Conservation (phyloP, 2,797 vertebrate genomes). For the Tokudaia tokunoshimensis region DNA sequence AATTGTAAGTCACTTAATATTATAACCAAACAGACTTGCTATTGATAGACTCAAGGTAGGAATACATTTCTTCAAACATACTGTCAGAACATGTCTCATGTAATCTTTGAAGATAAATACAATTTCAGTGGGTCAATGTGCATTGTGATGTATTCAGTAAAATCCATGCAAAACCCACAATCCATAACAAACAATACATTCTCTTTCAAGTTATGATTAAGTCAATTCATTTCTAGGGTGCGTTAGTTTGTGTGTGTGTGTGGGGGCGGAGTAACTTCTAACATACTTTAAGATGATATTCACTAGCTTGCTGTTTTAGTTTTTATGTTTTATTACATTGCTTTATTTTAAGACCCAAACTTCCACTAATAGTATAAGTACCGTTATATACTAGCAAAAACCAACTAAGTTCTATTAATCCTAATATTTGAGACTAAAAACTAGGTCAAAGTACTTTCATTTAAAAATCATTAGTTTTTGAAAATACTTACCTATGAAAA, state of each 20-base stretch:
- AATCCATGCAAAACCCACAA: not conserved
- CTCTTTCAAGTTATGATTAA: not conserved
- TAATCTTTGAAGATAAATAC: slow-evolving; percentile 1
- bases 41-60: not conserved
- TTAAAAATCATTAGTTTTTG: slow-evolving; percentile 31
- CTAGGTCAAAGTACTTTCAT: not conserved
- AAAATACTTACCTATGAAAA: slow-evolving; percentile 38
- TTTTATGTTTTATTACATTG: slow-evolving; percentile 32
- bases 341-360: not conserved
- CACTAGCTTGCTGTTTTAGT: not conserved
- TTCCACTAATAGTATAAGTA: slow-evolving; percentile 16
- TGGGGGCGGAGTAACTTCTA: not conserved
- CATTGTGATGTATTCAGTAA: not conserved
- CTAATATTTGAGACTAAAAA: not conserved
- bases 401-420: not conserved
- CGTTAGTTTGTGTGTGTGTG: not conserved
- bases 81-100: not conserved
- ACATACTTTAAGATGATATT: not conserved
- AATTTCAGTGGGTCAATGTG: not conserved
- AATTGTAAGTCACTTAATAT: not conserved
- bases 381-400: not conserved
- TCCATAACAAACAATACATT: not conserved
- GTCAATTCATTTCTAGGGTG: not conserved
- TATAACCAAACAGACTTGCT: not conserved
- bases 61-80: not conserved